Evolutionary conservation across 23 tunicate species (phyloP).

Genomic region (Clavelina lepadiformis): DNA sequence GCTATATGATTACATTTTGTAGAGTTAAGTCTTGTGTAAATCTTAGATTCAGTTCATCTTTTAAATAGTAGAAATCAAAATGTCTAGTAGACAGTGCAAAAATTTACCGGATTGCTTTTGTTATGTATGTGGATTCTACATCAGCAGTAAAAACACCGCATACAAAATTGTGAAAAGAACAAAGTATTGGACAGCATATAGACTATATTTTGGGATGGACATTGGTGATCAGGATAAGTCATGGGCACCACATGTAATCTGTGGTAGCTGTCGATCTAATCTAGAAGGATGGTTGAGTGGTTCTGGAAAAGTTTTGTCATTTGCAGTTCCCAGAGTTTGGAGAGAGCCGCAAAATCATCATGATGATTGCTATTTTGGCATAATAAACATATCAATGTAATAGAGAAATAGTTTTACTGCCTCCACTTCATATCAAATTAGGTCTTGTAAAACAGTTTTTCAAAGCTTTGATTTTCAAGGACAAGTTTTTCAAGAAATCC

Average conservation of each 20-base stretch:
- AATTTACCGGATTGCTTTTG: no score
- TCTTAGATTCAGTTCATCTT: no score
- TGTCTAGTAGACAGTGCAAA: no score
- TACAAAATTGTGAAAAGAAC: conserved; percentile 12
- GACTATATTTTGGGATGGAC: conserved; percentile 25
- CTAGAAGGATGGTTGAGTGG: conserved; percentile 14
- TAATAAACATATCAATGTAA: conserved; percentile 4
- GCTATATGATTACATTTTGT: no score
- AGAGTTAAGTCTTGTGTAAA: no score
- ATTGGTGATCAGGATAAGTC: conserved; percentile 21
- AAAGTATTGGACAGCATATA: conserved; percentile 18
- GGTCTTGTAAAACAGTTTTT: no score
- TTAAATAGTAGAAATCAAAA: no score
- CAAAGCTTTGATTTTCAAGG: no score
- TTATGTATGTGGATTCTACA: conserved; percentile 11
- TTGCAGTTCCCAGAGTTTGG: conserved; percentile 26
- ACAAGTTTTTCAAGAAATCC: no score
- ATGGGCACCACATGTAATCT: conserved; percentile 16
- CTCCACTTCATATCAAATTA: no score
- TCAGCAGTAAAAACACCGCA: conserved; percentile 10
- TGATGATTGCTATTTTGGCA: conserved; percentile 17
- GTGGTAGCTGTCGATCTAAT: conserved; percentile 20
- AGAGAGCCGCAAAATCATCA: conserved; percentile 18
- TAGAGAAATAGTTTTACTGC: no score
- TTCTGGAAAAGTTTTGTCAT: conserved; percentile 13